Percentiles rank a stretch among this genome's conserved stretches.
Evolutionary conservation across 2,888 invertebrate genomes (phyloP).

Genomic region (Lochmaea capreae): DNA sequence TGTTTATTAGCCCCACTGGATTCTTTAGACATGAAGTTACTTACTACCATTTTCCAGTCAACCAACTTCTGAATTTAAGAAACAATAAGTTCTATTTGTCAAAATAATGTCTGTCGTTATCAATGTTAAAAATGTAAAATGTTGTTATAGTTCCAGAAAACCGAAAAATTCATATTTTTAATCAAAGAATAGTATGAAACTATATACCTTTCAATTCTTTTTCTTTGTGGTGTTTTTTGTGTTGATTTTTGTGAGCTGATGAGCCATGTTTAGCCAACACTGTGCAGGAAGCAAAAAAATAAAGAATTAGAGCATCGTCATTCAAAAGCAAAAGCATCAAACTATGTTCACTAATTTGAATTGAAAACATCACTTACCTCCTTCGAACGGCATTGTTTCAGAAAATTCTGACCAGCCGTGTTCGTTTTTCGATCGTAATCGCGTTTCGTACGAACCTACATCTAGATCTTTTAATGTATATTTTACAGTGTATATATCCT

Average conservation of each 20-base stretch:
- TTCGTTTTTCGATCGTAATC: slow-evolving; percentile 62
- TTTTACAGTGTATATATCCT: slow-evolving; percentile 62
- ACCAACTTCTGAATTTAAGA: no score
- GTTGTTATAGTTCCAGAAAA: background rate
- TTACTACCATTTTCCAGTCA: no score
- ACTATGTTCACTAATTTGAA: background rate
- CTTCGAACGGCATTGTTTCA: slow-evolving; percentile 60
- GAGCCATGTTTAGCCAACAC: slow-evolving; percentile 55
- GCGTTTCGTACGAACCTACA: slow-evolving; percentile 65
- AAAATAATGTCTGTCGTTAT: no score
- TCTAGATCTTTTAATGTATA: slow-evolving; percentile 62
- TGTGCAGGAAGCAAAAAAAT: slow-evolving; percentile 51
- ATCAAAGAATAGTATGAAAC: slow-evolving; percentile 36
- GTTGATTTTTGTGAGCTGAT: slow-evolving; percentile 54
- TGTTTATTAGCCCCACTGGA: no score
- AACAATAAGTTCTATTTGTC: no score
- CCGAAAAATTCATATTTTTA: slow-evolving; percentile 1
- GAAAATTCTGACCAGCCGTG: slow-evolving; percentile 67
- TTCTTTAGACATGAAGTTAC: no score
- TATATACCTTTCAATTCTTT: slow-evolving; percentile 52
- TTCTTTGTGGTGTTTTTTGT: slow-evolving; percentile 57
- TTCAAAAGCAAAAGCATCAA: slow-evolving; percentile 36
- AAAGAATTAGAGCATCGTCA: slow-evolving; percentile 42
- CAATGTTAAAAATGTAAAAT: background rate
- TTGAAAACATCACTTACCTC: slow-evolving; percentile 56